phyloP scores from a whole-genome alignment of 1,140 invertebrate genomes.

The Asobara japonica region DNA sequence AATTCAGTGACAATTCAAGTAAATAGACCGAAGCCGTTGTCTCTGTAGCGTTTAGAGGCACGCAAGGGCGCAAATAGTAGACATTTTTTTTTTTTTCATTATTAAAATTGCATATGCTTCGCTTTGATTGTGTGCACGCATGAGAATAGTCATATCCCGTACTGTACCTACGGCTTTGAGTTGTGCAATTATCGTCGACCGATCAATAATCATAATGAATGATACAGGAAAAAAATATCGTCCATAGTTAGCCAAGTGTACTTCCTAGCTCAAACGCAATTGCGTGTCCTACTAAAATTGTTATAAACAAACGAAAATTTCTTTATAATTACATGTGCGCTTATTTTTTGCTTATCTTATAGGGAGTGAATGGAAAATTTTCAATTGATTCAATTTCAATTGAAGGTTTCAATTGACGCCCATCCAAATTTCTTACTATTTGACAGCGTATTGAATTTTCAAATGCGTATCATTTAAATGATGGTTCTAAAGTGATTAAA shows the following conservation, averaged over 20 bases:
- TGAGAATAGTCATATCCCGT: neutral
- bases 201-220: constrained; percentile 25
- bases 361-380: too few relatives aligned
- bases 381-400: too few relatives aligned
- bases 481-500: neutral
- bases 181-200: constrained; percentile 18
- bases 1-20: neutral
- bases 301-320: neutral
- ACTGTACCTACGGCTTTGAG: neutral
- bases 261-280: neutral
- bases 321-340: too few relatives aligned
- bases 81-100: too few relatives aligned
- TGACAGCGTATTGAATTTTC: too few relatives aligned
- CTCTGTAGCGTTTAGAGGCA: constrained; percentile 17
- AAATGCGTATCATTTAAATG: too few relatives aligned
- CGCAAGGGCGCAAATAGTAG: constrained; percentile 29
- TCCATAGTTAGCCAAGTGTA: neutral
- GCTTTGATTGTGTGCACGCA: constrained; percentile 16
- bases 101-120: constrained; percentile 29
- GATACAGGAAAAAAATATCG: neutral
- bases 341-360: too few relatives aligned
- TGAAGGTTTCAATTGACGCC: too few relatives aligned
- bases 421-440: too few relatives aligned
- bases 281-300: neutral
- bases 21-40: constrained; percentile 32